phyloP scores from a whole-genome alignment of 2,888 invertebrate genomes.

The Folsomia manolachei region DNA sequence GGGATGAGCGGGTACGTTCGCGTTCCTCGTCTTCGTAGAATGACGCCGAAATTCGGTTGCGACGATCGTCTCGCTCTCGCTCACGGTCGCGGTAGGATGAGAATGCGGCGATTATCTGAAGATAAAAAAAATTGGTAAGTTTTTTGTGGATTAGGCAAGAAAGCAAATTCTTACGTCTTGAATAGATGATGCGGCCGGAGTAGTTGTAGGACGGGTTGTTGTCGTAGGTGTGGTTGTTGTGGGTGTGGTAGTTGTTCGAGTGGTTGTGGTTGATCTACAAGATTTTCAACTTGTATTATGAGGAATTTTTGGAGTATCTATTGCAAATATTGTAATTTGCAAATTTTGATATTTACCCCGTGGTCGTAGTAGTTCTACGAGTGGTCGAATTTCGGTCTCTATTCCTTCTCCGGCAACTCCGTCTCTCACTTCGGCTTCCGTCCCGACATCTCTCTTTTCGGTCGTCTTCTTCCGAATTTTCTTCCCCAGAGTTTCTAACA shows the following conservation, averaged over 20 bases:
- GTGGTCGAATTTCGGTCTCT: slow-evolving; percentile 4
- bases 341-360: background rate
- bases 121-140: slow-evolving; percentile 1
- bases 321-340: too few species aligned
- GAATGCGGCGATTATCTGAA: slow-evolving; percentile 21
- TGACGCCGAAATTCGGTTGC: background rate
- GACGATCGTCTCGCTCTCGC: background rate
- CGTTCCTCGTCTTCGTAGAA: slow-evolving; percentile 7
- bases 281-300: background rate
- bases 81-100: slow-evolving; percentile 12
- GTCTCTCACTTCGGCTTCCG: background rate
- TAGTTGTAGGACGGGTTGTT: slow-evolving; percentile 26
- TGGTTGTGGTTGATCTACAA: slow-evolving; percentile 13
- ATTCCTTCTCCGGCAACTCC: background rate
- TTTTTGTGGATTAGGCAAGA: background rate
- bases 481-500: background rate
- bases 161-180: slow-evolving; percentile 26
- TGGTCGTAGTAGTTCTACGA: slow-evolving; percentile 19
- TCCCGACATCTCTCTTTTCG: background rate
- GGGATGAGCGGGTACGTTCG: background rate
- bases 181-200: slow-evolving; percentile 30
- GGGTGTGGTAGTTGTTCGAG: slow-evolving; percentile 18
- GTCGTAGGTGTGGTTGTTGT: slow-evolving; percentile 23
- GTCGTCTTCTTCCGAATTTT: background rate
- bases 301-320: too few species aligned